These are phyloP conservation scores for Pleuronectes platessa DNA, from an alignment of 2,113 vertebrate genomes.

Conservation along the genomic window DNA sequence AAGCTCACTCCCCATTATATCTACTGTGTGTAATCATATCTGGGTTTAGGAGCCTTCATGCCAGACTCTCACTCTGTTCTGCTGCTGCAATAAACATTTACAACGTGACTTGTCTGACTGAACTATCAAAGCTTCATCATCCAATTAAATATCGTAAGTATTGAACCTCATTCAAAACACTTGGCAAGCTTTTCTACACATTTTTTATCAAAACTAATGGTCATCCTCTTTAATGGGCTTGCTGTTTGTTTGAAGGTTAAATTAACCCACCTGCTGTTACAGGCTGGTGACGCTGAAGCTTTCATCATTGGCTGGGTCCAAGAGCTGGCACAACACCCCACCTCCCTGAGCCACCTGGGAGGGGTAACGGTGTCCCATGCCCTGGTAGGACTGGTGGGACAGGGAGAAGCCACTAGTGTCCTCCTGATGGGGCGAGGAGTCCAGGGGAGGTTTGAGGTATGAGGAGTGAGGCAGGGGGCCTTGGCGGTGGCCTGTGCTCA, in stretches of 20 bases:
- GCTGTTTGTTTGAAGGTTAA: neutral
- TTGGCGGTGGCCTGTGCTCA: conserved; percentile 83
- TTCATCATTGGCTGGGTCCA: conserved; percentile 94
- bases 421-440: conserved; percentile 92
- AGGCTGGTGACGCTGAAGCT: conserved; percentile 99
- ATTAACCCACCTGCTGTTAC: conserved; percentile 88
- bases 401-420: conserved; percentile 91
- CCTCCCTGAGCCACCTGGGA: conserved; percentile 89
- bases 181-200: neutral
- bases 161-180: neutral
- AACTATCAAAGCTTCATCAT: no score
- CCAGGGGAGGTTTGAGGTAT: conserved; percentile 84
- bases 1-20: no score
- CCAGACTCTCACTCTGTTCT: no score
- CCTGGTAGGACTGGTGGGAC: conserved; percentile 87
- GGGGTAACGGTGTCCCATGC: conserved; percentile 86
- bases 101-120: no score
- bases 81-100: no score
- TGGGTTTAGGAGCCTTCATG: no score
- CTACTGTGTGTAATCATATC: no score
- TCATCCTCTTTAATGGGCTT: neutral
- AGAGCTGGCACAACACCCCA: conserved; percentile 94
- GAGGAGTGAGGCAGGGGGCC: conserved; percentile 75
- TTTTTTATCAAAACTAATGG: neutral
- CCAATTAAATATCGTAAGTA: neutral